Evolutionary conservation across 2,888 invertebrate genomes (phyloP).

Genomic region (Amiota communis): DNA sequence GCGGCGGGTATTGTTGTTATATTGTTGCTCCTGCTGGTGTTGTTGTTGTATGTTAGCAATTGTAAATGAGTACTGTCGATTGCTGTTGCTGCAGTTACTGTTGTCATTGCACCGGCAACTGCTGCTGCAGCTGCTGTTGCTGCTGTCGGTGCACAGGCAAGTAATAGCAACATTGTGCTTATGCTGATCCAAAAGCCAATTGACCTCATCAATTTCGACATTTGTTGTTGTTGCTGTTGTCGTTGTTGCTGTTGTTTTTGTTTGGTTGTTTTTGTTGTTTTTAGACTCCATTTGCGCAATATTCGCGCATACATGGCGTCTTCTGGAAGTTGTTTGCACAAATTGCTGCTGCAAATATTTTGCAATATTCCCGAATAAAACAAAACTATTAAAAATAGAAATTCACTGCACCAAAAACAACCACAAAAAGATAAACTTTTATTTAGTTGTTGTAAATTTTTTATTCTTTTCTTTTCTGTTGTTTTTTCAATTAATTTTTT

Average conservation of each 20-base stretch:
- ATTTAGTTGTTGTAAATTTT: conserved; percentile 24
- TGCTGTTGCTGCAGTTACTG: conserved; percentile 38
- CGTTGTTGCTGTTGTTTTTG: conserved; percentile 71
- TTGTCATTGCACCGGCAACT: conserved; percentile 46
- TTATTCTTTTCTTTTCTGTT: conserved; percentile 13
- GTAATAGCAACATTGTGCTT: conserved; percentile 35
- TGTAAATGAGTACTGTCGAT: conserved; percentile 34
- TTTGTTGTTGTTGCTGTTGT: conserved; percentile 61
- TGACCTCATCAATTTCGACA: conserved; percentile 35
- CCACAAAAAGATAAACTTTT: background rate
- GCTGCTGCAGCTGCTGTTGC: conserved; percentile 41
- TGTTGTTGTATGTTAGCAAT: conserved; percentile 17
- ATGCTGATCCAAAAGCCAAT: conserved; percentile 21
- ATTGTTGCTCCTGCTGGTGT: conserved; percentile 16
- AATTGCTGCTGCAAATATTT: conserved; percentile 42
- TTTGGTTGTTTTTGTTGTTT: conserved; percentile 69
- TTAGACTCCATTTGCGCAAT: conserved; percentile 75
- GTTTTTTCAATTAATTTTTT: conserved; percentile 33
- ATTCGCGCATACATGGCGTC: conserved; percentile 75
- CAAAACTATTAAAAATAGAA: background rate
- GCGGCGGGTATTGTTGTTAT: background rate
- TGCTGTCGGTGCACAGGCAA: conserved; percentile 20
- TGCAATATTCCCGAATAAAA: background rate
- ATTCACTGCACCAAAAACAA: background rate
- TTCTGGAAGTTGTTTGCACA: conserved; percentile 60